Conservation (phyloP, 2,888 invertebrate species). For the Harpalus rufipes region DNA sequence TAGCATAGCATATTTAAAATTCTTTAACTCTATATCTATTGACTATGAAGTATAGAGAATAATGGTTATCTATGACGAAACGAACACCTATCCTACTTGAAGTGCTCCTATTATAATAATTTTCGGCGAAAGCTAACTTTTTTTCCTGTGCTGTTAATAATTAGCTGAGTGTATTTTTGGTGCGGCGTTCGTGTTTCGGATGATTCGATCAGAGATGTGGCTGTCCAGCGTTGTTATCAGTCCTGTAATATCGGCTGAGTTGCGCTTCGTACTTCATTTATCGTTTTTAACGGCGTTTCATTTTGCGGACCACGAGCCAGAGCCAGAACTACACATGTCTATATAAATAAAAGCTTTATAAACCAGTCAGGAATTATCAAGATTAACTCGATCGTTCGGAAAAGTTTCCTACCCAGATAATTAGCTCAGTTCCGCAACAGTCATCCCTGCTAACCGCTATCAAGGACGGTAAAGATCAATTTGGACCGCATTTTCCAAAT, state of each 20-base stretch:
- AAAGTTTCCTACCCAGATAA: conserved; percentile 70
- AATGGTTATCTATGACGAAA: no score
- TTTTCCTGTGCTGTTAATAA: neutral
- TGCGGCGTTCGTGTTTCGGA: neutral
- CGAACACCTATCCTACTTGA: no score
- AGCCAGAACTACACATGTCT: conserved; percentile 59
- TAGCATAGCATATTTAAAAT: no score
- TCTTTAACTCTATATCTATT: no score
- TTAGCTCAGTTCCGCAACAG: conserved; percentile 52
- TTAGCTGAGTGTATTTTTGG: conserved; percentile 7
- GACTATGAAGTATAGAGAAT: no score
- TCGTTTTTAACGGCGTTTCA: conserved; percentile 49
- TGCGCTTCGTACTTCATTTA: conserved; percentile 54
- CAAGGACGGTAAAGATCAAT: neutral
- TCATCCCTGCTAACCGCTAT: conserved; percentile 32
- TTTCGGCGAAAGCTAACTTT: neutral
- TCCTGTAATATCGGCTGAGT: conserved; percentile 45
- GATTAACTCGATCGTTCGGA: conserved; percentile 71
- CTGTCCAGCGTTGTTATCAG: conserved; percentile 17
- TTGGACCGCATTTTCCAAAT: neutral
- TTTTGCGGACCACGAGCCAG: conserved; percentile 44
- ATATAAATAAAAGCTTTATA: conserved; percentile 69
- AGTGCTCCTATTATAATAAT: no score
- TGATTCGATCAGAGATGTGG: conserved; percentile 33
- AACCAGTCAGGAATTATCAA: conserved; percentile 70